Evolutionary conservation across 2,113 vertebrate genomes (phyloP), one percentile per base, ranked within the genome.

Genomic region (Siniperca knerii): DNA sequence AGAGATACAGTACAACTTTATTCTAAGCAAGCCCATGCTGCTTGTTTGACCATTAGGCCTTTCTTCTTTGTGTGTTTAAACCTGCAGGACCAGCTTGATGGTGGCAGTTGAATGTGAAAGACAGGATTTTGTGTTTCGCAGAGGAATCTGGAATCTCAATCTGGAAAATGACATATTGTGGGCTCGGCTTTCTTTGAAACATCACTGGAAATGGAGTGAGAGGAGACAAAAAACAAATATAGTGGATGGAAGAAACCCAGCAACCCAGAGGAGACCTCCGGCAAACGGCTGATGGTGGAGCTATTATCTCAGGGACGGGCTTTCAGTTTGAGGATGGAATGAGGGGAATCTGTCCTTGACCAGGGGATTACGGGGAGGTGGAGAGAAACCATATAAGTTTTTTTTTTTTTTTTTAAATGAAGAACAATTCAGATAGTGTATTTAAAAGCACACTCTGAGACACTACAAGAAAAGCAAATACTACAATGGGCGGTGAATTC

Each of bases 11-110:
- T 64, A 15, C n/a, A 76, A 58, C 33, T 65, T 29, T 8, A 71
- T 20, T 86, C 69, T 12, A 48, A 61, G n/a, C 8, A 21, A 66
- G 68, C 42, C 44, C 44, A 52, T 79, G 83, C 57, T 75, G 57
- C 21, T 52, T 83, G 71, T 81, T 78, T 86, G 68, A 91, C 69
- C 72, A 85, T 65, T 25, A 65, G 46, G 8, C 40, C 42, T 72
- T 60, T 79, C 40, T 71, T 54, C 54, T 64, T 86, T 75, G 61
- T 93, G 80, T 93, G 70, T 85, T 73, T 83, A 71, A 89, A 91
- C 91, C 78, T 83, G 83, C 79, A 94, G 92, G 87, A 90, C 89
- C 91, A 79, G 87, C 79, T 92, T 65, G 25, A 82, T 71, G 79
- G 52, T 50, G 68, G 48, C 15, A 33, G 4, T 33, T 68, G 44